phyloP scores from a whole-genome alignment of 2,113 vertebrate genomes.

The Macrotus californicus region DNA sequence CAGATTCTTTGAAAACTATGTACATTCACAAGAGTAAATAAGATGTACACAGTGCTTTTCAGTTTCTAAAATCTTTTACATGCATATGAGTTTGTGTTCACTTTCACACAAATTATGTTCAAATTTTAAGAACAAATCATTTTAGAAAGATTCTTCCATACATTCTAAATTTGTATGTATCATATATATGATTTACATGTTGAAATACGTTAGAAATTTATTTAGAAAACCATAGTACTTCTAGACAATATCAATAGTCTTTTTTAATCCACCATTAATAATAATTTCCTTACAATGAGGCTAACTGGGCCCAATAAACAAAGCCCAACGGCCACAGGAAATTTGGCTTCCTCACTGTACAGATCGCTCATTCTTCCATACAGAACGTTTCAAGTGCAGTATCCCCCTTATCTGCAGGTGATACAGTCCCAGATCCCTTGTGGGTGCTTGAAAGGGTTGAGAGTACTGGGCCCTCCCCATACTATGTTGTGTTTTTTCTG shows the following conservation, averaged over 20 bases:
- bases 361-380: neutral
- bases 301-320: neutral
- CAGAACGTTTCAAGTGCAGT: neutral
- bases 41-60: neutral
- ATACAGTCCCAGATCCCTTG: too few species aligned
- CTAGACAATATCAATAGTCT: neutral
- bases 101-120: neutral
- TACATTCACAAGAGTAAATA: neutral
- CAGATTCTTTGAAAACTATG: neutral
- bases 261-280: neutral
- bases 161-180: neutral
- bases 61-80: neutral
- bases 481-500: neutral
- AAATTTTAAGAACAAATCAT: neutral
- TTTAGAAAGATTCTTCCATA: neutral
- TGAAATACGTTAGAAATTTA: neutral
- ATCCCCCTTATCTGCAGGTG: neutral
- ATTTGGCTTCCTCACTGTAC: neutral
- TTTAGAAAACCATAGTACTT: neutral
- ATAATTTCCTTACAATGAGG: neutral
- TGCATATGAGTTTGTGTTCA: neutral
- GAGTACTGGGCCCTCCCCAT: neutral
- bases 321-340: neutral
- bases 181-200: neutral
- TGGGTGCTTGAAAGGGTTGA: neutral